These are phyloP conservation scores for Myioborus miniatus DNA, from an alignment of 2,797 vertebrate genomes.

Conservation along the genomic window DNA sequence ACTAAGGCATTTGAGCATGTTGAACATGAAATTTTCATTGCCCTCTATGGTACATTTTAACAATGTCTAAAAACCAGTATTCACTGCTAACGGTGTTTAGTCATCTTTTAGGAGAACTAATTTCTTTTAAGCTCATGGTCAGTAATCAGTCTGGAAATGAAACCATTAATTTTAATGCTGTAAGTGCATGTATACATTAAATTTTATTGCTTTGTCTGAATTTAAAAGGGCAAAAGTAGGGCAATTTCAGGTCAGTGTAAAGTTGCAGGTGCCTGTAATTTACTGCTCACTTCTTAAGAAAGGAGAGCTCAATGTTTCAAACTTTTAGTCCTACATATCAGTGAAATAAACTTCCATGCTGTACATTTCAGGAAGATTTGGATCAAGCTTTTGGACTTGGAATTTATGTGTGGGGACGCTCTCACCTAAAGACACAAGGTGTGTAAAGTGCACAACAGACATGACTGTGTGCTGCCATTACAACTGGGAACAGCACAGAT, in stretches of 20 bases:
- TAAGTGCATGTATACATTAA: conserved; percentile 10
- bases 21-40: background rate
- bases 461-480: background rate
- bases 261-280: conserved; percentile 8
- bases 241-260: background rate
- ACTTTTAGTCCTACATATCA: background rate
- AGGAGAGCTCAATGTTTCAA: background rate
- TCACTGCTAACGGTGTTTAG: background rate
- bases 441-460: background rate
- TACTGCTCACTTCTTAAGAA: background rate
- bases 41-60: background rate
- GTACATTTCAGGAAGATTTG: background rate
- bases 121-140: conserved; percentile 19
- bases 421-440: background rate
- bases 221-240: background rate
- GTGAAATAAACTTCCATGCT: background rate
- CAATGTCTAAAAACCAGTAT: background rate
- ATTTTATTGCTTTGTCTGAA: conserved; percentile 50
- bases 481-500: background rate
- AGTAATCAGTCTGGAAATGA: conserved; percentile 44
- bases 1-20: background rate
- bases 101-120: background rate
- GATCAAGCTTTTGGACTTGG: background rate
- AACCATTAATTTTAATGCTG: conserved; percentile 48
- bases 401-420: background rate